Conservation (phyloP, 2,113 vertebrate genomes). For the Perccottus glenii region DNA sequence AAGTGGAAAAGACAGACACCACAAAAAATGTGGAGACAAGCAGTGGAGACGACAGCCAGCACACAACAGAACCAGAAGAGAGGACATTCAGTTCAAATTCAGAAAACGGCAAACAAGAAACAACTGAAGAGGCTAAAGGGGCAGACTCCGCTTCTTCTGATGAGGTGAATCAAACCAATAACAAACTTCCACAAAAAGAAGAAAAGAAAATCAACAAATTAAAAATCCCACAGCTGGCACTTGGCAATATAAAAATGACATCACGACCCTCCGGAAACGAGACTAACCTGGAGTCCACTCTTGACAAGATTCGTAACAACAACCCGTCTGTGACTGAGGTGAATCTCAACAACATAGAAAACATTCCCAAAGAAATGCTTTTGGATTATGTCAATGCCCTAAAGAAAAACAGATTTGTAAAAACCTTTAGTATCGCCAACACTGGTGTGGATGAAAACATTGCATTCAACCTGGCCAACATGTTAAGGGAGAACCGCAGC, state of each 20-base stretch:
- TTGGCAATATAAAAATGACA: conserved; percentile 91
- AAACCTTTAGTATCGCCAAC: conserved; percentile 91
- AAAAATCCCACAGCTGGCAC: conserved; percentile 86
- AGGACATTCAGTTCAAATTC: background rate
- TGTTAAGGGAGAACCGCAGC: conserved; percentile 94
- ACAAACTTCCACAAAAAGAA: conserved; percentile 74
- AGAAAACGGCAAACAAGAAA: conserved; percentile 19
- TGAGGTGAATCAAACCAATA: conserved; percentile 42
- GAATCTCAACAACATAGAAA: conserved; percentile 99
- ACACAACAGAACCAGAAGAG: background rate
- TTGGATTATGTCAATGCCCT: conserved; percentile 90
- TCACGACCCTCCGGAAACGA: conserved; percentile 95
- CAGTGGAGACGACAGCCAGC: conserved; percentile 3
- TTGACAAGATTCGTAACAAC: conserved; percentile 89
- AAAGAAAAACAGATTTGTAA: conserved; percentile 92
- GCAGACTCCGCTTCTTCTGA: conserved; percentile 4
- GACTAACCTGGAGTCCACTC: conserved; percentile 90
- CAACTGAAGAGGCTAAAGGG: conserved; percentile 36
- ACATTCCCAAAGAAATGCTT: conserved; percentile 96
- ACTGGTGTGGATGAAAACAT: conserved; percentile 92
- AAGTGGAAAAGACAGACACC: conserved; percentile 18
- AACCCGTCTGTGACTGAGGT: conserved; percentile 87
- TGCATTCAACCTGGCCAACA: conserved; percentile 90
- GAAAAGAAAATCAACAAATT: conserved; percentile 88
- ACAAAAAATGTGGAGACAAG: conserved; percentile 13